Conservation (phyloP, 2,888 invertebrate genomes). For the Melanostoma scalare region DNA sequence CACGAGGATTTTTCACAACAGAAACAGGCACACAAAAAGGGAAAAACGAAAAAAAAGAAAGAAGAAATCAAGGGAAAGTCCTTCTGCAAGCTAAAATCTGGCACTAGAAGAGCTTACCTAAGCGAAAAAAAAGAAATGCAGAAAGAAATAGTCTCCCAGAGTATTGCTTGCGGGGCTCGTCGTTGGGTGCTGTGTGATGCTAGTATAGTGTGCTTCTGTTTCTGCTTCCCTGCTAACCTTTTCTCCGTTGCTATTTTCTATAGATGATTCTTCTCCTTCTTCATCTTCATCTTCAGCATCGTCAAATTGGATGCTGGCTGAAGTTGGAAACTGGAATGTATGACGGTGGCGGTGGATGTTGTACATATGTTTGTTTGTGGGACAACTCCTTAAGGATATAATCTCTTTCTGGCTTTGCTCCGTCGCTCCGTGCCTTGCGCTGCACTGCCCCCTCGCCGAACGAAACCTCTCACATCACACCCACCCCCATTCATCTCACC, state of each 20-base stretch:
- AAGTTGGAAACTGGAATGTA: conserved; percentile 39
- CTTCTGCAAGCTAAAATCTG: conserved; percentile 70
- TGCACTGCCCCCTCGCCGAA: not conserved
- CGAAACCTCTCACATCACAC: no score
- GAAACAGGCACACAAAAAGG: conserved; percentile 35
- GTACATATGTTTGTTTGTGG: conserved; percentile 67
- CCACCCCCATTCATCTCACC: conserved; percentile 46
- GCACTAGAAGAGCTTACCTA: conserved; percentile 72
- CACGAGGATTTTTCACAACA: conserved; percentile 59
- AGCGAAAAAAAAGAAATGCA: conserved; percentile 45
- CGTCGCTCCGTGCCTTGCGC: not conserved
- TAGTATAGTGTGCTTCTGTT: conserved; percentile 43
- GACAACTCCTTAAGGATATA: conserved; percentile 71
- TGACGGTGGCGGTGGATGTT: conserved; percentile 29
- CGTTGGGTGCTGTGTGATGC: conserved; percentile 9
- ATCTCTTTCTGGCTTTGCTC: conserved; percentile 17
- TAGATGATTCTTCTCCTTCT: conserved; percentile 6
- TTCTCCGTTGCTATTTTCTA: conserved; percentile 28
- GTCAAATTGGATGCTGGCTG: conserved; percentile 44
- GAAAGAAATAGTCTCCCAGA: conserved; percentile 20
- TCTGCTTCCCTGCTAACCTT: conserved; percentile 64
- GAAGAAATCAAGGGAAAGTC: conserved; percentile 66
- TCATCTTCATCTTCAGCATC: conserved; percentile 27
- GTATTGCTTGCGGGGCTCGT: conserved; percentile 15
- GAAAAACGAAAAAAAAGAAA: conserved; percentile 20